phyloP scores from a whole-genome alignment of 2,888 invertebrate genomes.

The Polyommatus iphigenia region DNA sequence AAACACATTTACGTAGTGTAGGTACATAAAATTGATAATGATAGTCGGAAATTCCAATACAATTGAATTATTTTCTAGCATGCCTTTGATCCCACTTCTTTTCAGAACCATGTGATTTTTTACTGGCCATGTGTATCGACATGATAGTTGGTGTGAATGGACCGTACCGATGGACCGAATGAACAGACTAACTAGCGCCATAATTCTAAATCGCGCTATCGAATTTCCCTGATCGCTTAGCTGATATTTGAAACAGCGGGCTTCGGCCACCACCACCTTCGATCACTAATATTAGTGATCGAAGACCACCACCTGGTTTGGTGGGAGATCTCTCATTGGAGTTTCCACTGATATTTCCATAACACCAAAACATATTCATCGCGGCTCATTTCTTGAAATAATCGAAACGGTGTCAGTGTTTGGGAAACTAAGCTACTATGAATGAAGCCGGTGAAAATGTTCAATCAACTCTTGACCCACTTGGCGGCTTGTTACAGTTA shows the following conservation, averaged over 20 bases:
- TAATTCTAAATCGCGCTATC: too few relatives aligned
- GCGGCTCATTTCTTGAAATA: not conserved
- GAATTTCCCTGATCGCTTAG: too few relatives aligned
- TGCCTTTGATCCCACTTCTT: too few relatives aligned
- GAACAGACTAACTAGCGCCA: too few relatives aligned
- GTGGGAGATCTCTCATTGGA: not conserved
- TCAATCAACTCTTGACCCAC: constrained; percentile 38
- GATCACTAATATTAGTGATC: too few relatives aligned
- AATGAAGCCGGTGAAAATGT: constrained; percentile 40
- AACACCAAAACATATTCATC: not conserved
- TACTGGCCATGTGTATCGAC: too few relatives aligned
- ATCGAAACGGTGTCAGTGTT: not conserved
- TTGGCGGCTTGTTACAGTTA: constrained; percentile 34
- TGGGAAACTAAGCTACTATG: constrained; percentile 34
- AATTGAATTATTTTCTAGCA: not conserved
- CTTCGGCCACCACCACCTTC: not conserved
- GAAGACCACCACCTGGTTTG: not conserved
- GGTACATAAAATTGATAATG: constrained; percentile 29
- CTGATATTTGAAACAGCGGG: not conserved
- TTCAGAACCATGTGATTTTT: too few relatives aligned
- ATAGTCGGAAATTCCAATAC: not conserved
- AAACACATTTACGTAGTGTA: not conserved
- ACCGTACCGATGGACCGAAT: too few relatives aligned
- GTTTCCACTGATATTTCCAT: not conserved
- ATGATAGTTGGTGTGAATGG: too few relatives aligned